A percentile compares a stretch with the other conserved stretches of the same genome.
phyloP scores from a whole-genome alignment of 1,140 invertebrate genomes.

The Mizuhopecten yessoensis region DNA sequence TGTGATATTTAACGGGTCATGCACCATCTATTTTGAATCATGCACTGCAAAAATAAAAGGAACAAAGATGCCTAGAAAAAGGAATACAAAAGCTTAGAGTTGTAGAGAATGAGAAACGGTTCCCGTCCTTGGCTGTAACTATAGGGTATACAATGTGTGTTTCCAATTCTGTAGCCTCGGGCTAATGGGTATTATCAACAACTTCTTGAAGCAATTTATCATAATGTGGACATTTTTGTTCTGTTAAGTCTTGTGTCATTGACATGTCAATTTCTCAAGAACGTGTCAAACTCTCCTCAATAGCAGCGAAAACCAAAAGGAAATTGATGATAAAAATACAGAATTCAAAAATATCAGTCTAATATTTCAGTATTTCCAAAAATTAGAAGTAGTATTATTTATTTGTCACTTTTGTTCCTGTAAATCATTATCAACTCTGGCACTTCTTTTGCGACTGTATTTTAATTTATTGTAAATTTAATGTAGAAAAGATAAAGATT shows the following conservation, averaged over 20 bases:
- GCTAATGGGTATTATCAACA: neutral
- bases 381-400: neutral
- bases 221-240: neutral
- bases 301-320: neutral
- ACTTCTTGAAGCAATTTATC: neutral
- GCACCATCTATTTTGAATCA: no score
- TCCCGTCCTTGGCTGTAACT: neutral
- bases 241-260: neutral
- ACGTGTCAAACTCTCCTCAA: neutral
- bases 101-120: neutral
- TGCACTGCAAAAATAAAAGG: no score
- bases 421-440: neutral
- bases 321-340: neutral
- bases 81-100: neutral
- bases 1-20: no score
- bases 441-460: neutral
- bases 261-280: neutral
- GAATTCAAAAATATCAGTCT: constrained; percentile 13
- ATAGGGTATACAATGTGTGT: neutral
- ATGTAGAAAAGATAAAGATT: neutral
- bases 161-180: neutral
- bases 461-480: neutral
- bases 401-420: neutral
- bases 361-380: neutral
- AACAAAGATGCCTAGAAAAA: no score